A percentile compares a stretch with the other conserved stretches of the same genome.
Conservation (phyloP, 2,113 vertebrate genomes). For the Coreoperca whiteheadi region DNA sequence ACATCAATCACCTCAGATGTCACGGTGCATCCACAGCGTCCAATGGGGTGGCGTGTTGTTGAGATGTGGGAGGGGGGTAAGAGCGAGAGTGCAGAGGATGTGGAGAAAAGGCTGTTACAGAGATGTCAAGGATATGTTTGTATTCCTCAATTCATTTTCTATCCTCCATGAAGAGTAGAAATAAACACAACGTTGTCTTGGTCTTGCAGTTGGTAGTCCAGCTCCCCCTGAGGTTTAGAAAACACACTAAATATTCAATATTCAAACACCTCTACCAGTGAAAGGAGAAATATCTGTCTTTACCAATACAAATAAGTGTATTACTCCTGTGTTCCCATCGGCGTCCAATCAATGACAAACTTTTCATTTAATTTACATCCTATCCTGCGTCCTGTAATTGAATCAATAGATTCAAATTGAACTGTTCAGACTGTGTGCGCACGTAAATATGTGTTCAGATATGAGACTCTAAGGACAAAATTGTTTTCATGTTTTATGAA, state of each 20-base stretch:
- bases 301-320: conserved; percentile 32
- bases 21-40: conserved; percentile 21
- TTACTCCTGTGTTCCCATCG: conserved; percentile 14
- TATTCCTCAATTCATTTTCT: conserved; percentile 30
- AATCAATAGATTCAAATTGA: conserved; percentile 67
- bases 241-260: conserved; percentile 50
- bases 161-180: conserved; percentile 96
- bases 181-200: conserved; percentile 96
- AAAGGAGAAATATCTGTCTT: conserved; percentile 17
- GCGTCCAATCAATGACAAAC: conserved; percentile 61
- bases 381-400: conserved; percentile 42
- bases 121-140: conserved; percentile 6
- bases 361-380: conserved; percentile 71
- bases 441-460: conserved; percentile 59
- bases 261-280: conserved; percentile 20
- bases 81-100: conserved; percentile 7
- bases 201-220: conserved; percentile 94
- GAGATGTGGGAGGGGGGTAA: conserved; percentile 6
- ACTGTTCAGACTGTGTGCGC: conserved; percentile 38
- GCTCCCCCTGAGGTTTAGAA: conserved; percentile 88
- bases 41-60: conserved; percentile 50
- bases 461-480: conserved; percentile 64
- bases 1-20: conserved; percentile 48
- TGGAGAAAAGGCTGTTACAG: conserved; percentile 18
- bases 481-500: conserved; percentile 46